Evolutionary conservation across 2,888 invertebrate species (phyloP).

Genomic region (Terebella lapidaria): DNA sequence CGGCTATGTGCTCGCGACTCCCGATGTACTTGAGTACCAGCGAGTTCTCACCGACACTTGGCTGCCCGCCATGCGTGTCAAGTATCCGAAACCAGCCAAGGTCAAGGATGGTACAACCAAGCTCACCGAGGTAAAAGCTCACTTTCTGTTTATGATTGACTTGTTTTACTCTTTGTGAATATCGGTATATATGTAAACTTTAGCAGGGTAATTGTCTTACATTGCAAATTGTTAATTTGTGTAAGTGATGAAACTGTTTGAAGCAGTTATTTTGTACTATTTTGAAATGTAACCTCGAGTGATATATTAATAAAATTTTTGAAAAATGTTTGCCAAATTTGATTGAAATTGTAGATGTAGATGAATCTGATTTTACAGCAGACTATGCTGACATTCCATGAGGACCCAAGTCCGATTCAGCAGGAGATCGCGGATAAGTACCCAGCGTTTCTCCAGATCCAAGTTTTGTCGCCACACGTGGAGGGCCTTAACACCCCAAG

Average conservation of each 20-base stretch:
- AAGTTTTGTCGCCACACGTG: slow-evolving; percentile 61
- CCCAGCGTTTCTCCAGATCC: slow-evolving; percentile 73
- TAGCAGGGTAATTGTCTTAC: no score
- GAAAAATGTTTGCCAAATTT: no score
- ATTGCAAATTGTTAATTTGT: no score
- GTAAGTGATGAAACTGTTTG: no score
- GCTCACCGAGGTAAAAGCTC: background rate
- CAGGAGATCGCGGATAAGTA: slow-evolving; percentile 57
- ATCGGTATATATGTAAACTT: no score
- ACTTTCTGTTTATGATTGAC: background rate
- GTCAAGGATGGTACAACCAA: background rate
- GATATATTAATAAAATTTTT: no score
- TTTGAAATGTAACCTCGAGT: no score
- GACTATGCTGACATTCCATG: slow-evolving; percentile 16
- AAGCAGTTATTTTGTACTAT: no score
- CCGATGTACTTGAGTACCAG: slow-evolving; percentile 72
- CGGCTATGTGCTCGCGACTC: slow-evolving; percentile 80
- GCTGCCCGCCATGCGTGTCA: slow-evolving; percentile 76
- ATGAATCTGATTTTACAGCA: slow-evolving; percentile 7
- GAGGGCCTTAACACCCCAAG: slow-evolving; percentile 67
- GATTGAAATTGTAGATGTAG: background rate
- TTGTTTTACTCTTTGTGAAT: background rate
- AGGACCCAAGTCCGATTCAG: slow-evolving; percentile 2
- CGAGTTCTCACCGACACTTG: slow-evolving; percentile 69
- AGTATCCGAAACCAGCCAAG: slow-evolving; percentile 62